Conservation (phyloP, 1,140 invertebrate species). For the Stratiolaelaps scimitus region DNA sequence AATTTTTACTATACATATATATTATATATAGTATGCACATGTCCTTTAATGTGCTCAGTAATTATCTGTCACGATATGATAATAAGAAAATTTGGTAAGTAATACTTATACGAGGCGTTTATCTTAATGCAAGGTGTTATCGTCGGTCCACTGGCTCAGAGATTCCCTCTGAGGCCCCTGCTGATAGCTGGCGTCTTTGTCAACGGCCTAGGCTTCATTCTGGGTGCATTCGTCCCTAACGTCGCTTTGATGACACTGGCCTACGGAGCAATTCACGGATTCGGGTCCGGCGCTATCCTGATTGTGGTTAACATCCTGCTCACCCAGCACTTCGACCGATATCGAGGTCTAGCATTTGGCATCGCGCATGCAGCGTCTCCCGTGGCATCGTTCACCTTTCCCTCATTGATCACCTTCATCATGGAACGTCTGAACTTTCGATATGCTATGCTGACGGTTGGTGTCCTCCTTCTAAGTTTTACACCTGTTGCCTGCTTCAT, state of each 20-base stretch:
- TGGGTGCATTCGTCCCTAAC: not conserved
- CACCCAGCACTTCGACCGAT: conserved; percentile 12
- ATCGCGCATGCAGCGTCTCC: conserved; percentile 8
- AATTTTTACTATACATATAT: too few species aligned
- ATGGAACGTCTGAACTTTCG: not conserved
- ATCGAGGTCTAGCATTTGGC: not conserved
- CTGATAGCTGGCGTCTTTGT: not conserved
- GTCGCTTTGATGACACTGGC: not conserved
- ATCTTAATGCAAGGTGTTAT: not conserved
- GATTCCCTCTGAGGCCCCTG: not conserved
- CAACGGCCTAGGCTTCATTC: not conserved
- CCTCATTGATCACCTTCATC: not conserved
- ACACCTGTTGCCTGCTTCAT: not conserved
- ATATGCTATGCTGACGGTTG: not conserved
- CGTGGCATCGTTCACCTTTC: not conserved
- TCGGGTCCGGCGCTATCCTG: not conserved
- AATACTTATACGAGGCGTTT: not conserved
- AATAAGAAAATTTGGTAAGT: not conserved
- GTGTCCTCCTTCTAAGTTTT: not conserved
- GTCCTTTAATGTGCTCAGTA: too few species aligned
- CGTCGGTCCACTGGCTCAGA: not conserved
- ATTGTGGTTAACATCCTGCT: not conserved
- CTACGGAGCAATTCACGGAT: not conserved
- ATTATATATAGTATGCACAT: too few species aligned
- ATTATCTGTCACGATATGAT: not conserved